Base-by-base conservation (phyloP, 2,797 vertebrate genomes). In the Argya squamiceps region DNA sequence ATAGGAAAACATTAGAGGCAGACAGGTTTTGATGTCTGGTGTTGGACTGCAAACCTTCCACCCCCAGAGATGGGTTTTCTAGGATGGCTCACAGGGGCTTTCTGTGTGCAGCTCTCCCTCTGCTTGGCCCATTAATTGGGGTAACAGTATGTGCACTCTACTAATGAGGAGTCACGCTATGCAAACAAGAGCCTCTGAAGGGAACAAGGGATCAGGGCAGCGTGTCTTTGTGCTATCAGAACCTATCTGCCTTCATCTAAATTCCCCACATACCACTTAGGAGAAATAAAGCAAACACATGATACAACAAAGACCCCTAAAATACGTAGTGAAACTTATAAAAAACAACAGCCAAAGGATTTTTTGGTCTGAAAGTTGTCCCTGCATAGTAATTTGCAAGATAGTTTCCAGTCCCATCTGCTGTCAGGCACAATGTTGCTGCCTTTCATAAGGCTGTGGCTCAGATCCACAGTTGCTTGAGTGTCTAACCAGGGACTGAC, bases 381-480 rank as follows among this genome's bases (percentile, higher is more conserved):
- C 65, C 62, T 23, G 17, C 49, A 19, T 34, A 18, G 26, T 84
- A 24, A 43, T 88, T 92, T 79, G 32, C 20, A 46, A 41, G 64
- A 30, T 26, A 19, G 23, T 71, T 83, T 88, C 64, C 63, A 50
- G 58, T 92, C 55, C 29, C 55, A 50, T 78, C 88, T 81, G 77
- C 69, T 58, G 34, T 62, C 46, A 75, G 60, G 34, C 2, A 0
- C 65, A 32, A 56, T 37, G 21, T 29, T 63, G 70, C 44, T 0
- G 1, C 18, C 30, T 73, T 30, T 29, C 23, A 0, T 55, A 59
- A 52, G 0, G 0, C 73, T 16, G 0, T n/a, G 78, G 74, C 84
- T 84, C 30, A 30, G 50, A 44, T 47, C 73, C 37, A 22, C 16
- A 3, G 53, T 15, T 50, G 46, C 30, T 82, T 22, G 39, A 36